Base-by-base conservation (phyloP, 2,797 vertebrate species). In the Tarsius wallacei region DNA sequence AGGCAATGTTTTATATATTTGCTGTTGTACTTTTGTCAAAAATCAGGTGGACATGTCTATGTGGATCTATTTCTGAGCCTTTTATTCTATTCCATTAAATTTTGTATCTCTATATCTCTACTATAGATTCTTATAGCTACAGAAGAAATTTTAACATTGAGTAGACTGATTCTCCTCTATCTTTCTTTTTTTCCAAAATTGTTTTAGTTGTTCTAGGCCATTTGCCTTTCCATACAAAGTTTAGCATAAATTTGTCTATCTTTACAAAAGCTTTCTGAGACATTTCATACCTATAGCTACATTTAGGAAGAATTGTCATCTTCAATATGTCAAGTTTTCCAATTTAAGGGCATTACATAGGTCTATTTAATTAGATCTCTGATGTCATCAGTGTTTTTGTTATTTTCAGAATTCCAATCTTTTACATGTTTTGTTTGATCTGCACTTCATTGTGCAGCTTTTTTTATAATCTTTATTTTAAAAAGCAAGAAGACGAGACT, bases 31-130 rank as follows among this genome's bases (percentile, higher is more conserved):
- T 49, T 77, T 42, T 42, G 42, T 42, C 42, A 42, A 42, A 42
- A 42, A 42, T 42, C 42, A 42, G 42, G 42, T 42, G 42, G 7
- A 42, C 42, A 42, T 42, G 42, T 42, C 42, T 42, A 42, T 42
- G 7, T 42, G 42, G 42, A 42, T 42, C 42, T 42, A 42, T 42
- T 42, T 42, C 42, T 42, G 42, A 42, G 42, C 42, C 42, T 42
- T 36, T 36, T 59, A 5, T 31, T 36, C 55, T 19, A 9, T 22
- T 16, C 33, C 49, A 7, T 13, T 19, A 26, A 28, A 68, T 76
- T 31, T 0, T 8, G 36, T 14, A 10, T n/a, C 12, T n/a, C 5
- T 21, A 36, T 22, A 5, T 22, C 31, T 1, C 3, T 2, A 42
- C 2, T 8, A 2, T 19, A 11, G 28, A 55, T 19, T 22, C 22